Base-by-base conservation (phyloP, 1,140 invertebrate species). In the Heterodera carotae region DNA sequence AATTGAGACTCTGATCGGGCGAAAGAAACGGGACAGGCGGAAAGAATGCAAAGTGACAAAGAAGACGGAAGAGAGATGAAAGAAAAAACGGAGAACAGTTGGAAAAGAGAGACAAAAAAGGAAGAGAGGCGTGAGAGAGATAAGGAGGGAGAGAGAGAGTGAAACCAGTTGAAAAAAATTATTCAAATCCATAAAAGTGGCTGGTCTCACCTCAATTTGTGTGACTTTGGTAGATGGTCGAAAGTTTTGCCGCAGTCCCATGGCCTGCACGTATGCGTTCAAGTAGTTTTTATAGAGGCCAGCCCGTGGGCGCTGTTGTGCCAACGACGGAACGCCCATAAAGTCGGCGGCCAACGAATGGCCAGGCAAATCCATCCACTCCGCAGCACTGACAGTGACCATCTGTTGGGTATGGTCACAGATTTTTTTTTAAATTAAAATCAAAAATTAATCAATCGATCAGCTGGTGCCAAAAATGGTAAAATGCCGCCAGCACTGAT, bases 331-430 rank as follows among this genome's bases (percentile, higher is more conserved):
- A 31, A 76, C 31, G 15, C 81, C 78, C 2, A 80, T 73, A 29
- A 86, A 60, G 56, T 75, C 84, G 15, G 82, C 75, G 33, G 77
- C 73, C 33, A 86, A 60, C 10, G 82, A 78, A 68, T 77, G 86
- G 29, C 81, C 86, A 7, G 85, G 85, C 53, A 86, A 75, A 62
- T 86, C 84, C 72, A 86, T 81, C 85, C 85, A 86, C 48, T 76
- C 75, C 22, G 66, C 66, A 10, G 84, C 71, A 15, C 78, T 81
- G 10, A 86, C 85, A 10, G 86, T 76, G 10, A 78, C 56, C 84
- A 86, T 86, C 83, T 85, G 69, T 29, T 2, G 29, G 36, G 64
- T 27, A 25, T 39, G 22, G 78, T 36, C 43, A 76, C 31, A 59
- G n/a, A 18, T n/a, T n/a, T n/a, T n/a, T n/a, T n/a, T n/a, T n/a